These are phyloP conservation scores for Acipenser oxyrinchus DNA, from an alignment of 2,797 vertebrate species.

Conservation along the genomic window DNA sequence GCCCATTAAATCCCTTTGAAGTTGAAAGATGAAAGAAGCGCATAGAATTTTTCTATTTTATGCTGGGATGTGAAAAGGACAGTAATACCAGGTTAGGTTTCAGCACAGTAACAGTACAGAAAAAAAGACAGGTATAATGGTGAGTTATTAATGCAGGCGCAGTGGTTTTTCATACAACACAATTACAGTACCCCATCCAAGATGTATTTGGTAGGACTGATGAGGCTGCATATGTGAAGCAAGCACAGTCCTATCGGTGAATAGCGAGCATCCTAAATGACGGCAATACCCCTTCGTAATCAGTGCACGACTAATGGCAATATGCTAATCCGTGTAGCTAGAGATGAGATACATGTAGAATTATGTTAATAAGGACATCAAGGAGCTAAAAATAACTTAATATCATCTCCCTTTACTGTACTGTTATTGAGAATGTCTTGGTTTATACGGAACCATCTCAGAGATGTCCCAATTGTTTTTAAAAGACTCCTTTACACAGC, in stretches of 20 bases:
- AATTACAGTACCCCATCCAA: too few species aligned
- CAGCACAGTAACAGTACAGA: neutral
- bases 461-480: too few species aligned
- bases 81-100: neutral
- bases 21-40: slow-evolving; percentile 12
- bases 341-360: slow-evolving; percentile 29
- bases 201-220: too few species aligned
- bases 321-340: slow-evolving; percentile 26
- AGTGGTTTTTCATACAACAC: too few species aligned
- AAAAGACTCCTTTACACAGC: too few species aligned
- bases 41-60: slow-evolving; percentile 5
- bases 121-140: neutral
- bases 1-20: slow-evolving; percentile 18
- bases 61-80: neutral
- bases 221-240: too few species aligned
- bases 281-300: too few species aligned
- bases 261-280: too few species aligned
- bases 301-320: neutral
- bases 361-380: slow-evolving; percentile 25
- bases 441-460: too few species aligned
- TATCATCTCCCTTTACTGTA: too few species aligned
- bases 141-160: neutral
- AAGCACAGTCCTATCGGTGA: too few species aligned
- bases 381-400: slow-evolving; percentile 4
- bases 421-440: too few species aligned